Conservation (phyloP, 2,113 vertebrate species). For the Prochilodus magdalenae region DNA sequence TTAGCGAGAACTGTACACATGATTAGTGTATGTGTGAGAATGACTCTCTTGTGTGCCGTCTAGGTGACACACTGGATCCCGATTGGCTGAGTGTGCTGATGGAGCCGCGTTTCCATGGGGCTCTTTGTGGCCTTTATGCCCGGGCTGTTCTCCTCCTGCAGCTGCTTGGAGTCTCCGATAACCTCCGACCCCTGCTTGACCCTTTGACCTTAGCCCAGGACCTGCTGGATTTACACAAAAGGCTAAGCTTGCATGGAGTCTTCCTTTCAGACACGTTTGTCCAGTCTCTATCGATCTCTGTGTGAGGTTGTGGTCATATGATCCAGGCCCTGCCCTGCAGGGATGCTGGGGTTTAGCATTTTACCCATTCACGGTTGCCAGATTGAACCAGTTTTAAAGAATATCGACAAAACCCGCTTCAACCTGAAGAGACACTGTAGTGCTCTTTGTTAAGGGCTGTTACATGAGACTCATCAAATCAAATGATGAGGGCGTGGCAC, state of each 20-base stretch:
- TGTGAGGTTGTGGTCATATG: neutral
- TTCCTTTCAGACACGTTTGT: constrained; percentile 64
- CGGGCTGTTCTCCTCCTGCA: constrained; percentile 67
- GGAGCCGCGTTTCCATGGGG: constrained; percentile 74
- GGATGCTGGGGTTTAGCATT: neutral
- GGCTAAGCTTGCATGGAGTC: constrained; percentile 71
- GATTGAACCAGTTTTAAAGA: neutral
- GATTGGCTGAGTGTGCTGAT: constrained; percentile 74
- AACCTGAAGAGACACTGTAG: too few species aligned
- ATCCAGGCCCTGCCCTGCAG: neutral
- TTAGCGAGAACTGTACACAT: neutral
- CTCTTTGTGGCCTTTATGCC: constrained; percentile 73
- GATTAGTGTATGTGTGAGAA: neutral
- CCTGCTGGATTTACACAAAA: constrained; percentile 60
- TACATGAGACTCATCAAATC: too few species aligned
- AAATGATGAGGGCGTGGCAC: too few species aligned
- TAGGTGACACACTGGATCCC: constrained; percentile 54
- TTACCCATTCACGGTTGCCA: neutral
- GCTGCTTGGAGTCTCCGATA: constrained; percentile 59
- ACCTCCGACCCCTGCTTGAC: constrained; percentile 48
- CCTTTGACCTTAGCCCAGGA: constrained; percentile 62
- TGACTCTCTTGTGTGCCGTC: constrained; percentile 36
- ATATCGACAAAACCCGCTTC: too few species aligned
- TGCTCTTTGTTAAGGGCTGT: too few species aligned
- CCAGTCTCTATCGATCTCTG: constrained; percentile 33